phyloP scores from a whole-genome alignment of 2,888 invertebrate species.

The Caenorhabditis drosophilae region DNA sequence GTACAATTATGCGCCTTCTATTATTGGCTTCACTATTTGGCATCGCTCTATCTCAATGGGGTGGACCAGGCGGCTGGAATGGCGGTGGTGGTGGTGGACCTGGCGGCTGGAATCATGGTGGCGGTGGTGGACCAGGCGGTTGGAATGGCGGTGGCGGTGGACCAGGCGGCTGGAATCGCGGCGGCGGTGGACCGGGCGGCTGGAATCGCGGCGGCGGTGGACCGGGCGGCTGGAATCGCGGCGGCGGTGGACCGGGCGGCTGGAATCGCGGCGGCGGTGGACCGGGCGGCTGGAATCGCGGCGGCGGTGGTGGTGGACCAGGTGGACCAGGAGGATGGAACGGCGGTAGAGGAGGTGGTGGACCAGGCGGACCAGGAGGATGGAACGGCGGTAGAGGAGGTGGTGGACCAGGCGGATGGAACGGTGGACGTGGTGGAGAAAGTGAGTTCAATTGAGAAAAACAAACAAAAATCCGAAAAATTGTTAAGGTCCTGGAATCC shows the following conservation, averaged over 20 bases:
- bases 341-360: not conserved
- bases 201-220: constrained; percentile 2
- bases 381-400: not conserved
- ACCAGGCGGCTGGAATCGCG: constrained; percentile 1
- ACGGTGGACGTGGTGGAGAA: not conserved
- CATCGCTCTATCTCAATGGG: no score
- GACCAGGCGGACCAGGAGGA: not conserved
- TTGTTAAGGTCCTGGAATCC: no score
- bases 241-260: no score
- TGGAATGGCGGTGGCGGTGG: constrained; percentile 1
- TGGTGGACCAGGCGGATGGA: not conserved
- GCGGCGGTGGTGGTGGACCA: not conserved
- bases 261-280: no score
- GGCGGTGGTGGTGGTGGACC: no score
- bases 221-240: not conserved
- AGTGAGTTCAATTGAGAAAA: not conserved
- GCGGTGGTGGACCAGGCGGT: not conserved
- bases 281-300: constrained; percentile 1
- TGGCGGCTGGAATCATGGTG: no score
- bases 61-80: no score
- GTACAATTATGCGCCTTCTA: no score
- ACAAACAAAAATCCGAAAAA: not conserved
- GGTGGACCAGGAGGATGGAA: constrained; percentile 1
- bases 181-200: constrained; percentile 1
- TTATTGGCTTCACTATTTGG: no score